A percentile compares a stretch with the other conserved stretches of the same genome.
These are phyloP conservation scores for Phylloscopus whistleri DNA, from an alignment of 2,113 vertebrate genomes.

Conservation along the genomic window DNA sequence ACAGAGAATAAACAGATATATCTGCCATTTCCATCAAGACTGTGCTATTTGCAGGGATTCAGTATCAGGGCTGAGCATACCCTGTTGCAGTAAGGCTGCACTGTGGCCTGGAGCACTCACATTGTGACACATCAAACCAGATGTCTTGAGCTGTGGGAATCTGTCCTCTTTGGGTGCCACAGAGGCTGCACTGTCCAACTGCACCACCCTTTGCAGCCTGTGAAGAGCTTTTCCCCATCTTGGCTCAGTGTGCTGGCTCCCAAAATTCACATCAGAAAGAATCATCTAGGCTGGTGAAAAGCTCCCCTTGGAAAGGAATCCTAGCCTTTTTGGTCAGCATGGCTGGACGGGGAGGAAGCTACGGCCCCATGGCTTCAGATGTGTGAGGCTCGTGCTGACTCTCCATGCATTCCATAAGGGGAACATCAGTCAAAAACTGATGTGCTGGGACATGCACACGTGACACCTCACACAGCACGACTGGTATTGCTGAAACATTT, in stretches of 20 bases:
- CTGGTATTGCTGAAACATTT: background rate
- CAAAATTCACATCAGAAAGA: background rate
- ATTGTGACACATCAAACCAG: background rate
- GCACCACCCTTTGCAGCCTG: background rate
- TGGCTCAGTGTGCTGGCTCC: background rate
- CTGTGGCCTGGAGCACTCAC: background rate
- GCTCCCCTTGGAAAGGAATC: background rate
- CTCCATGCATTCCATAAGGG: background rate
- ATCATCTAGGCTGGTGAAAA: background rate
- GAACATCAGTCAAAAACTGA: background rate
- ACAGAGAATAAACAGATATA: conserved; percentile 31
- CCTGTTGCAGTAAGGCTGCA: background rate
- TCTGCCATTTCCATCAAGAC: conserved; percentile 2
- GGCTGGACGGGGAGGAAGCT: background rate
- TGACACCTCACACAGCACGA: accelerated
- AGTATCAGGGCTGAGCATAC: background rate
- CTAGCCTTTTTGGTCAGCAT: background rate
- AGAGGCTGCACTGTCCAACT: background rate
- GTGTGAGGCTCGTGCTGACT: accelerated
- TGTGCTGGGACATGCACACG: accelerated
- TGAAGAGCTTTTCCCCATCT: background rate
- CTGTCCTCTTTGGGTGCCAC: background rate
- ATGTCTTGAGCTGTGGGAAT: background rate
- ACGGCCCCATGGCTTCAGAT: background rate
- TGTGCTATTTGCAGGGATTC: background rate